Base-by-base conservation (phyloP, 2,888 invertebrate genomes). In the Dryomyza anilis region DNA sequence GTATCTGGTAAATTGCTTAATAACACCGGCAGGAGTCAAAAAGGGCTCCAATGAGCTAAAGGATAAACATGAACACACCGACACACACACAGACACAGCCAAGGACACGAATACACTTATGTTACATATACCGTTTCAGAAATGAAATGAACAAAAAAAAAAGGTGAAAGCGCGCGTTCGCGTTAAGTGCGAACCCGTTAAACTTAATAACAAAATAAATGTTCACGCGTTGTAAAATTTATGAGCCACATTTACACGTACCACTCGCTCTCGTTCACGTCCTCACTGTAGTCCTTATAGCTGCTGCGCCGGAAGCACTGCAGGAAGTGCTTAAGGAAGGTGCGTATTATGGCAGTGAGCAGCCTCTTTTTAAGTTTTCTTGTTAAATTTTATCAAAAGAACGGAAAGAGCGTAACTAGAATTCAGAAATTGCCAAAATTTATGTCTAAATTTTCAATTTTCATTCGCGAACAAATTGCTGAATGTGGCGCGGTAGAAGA, bases 1-100 rank as follows among this genome's bases (percentile, higher is more conserved):
- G 79, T 79, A 79, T 79, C 80, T 78, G 78, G 77, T 78, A 78
- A 80, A 79, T 78, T 78, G 79, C 79, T 80, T 79, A 80, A 79
- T 79, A 79, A 78, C 76, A 72, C 78, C 78, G 71, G 73, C 73
- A 74, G 76, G 73, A 74, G 74, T 69, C 65, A 29, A 21, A n/a
- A n/a, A n/a, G n/a, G n/a, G n/a, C n/a, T n/a, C n/a, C n/a, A n/a
- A n/a, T n/a, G n/a, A n/a, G n/a, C n/a, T n/a, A n/a, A n/a, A n/a
- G n/a, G n/a, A n/a, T n/a, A 48, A 61, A 30, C 57, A 63, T 29
- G 39, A 29, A 30, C 63, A 53, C 39, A 55, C 27, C 23, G 21
- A 43, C 62, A 63, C 29, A 53, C 36, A 23, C 48, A 30, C 59
- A 48, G 36, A 50, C 36, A 45, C 43, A 56, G 8, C n/a, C 59